Evolutionary conservation across 2,888 invertebrate genomes (phyloP).

Genomic region (Andrena trimmerana): DNA sequence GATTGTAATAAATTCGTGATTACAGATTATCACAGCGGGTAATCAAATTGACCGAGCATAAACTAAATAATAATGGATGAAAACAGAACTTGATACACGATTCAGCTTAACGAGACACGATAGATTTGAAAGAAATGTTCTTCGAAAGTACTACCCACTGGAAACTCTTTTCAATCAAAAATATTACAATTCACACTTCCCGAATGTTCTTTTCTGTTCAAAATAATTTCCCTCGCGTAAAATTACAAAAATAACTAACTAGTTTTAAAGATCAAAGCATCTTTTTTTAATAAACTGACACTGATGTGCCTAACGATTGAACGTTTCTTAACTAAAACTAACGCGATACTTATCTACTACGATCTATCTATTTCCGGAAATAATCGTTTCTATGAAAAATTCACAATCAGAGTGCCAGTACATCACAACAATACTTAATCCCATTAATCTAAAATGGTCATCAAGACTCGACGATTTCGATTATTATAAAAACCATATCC

Average conservation of each 20-base stretch:
- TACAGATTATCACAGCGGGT: conserved; percentile 53
- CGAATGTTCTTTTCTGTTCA: background rate
- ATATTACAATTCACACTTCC: background rate
- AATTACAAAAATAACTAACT: background rate
- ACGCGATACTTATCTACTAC: too few species aligned
- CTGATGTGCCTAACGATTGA: too few species aligned
- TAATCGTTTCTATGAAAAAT: background rate
- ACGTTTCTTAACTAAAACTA: too few species aligned
- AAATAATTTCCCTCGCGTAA: background rate
- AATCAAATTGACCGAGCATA: conserved; percentile 34
- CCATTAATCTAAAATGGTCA: background rate
- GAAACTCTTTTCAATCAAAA: background rate
- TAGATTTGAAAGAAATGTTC: background rate
- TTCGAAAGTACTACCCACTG: background rate
- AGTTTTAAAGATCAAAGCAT: background rate
- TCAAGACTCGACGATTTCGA: background rate
- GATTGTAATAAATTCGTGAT: conserved; percentile 45
- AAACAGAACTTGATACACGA: conserved; percentile 13
- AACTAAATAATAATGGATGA: conserved; percentile 32
- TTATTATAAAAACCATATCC: background rate
- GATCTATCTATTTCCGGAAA: background rate
- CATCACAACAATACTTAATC: background rate
- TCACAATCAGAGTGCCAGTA: background rate
- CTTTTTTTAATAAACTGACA: background rate
- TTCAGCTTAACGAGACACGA: background rate